Percentiles rank a stretch among this genome's conserved stretches.
phyloP scores from a whole-genome alignment of 2,888 invertebrate genomes.

The Nebria salina region DNA sequence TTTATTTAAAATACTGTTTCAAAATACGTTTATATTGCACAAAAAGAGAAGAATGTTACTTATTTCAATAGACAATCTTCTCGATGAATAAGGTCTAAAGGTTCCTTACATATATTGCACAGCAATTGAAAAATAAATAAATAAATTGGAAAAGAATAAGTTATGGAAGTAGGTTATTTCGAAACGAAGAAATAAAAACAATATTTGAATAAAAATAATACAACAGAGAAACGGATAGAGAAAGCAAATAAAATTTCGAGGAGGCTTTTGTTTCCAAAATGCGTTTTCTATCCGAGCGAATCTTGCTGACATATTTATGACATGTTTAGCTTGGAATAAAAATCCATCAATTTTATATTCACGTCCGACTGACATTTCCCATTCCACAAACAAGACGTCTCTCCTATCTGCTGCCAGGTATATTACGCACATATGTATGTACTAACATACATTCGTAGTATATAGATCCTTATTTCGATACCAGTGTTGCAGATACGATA shows the following conservation, averaged over 20 bases:
- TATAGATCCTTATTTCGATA: no score
- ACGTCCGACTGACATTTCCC: constrained; percentile 8
- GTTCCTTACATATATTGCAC: background rate
- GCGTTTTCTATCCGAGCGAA: constrained; percentile 33
- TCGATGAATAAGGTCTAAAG: no score
- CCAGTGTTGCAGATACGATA: no score
- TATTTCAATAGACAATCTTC: no score
- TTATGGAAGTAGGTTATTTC: constrained; percentile 1
- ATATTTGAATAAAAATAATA: background rate
- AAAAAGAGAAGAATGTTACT: no score
- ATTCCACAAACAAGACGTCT: background rate
- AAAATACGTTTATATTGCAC: no score
- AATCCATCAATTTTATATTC: constrained; percentile 44
- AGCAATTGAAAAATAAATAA: background rate
- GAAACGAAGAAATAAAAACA: background rate
- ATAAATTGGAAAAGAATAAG: background rate
- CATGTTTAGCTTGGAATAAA: constrained; percentile 44
- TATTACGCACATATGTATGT: no score
- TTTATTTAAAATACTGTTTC: no score
- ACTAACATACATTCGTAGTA: no score
- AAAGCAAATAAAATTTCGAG: constrained; percentile 11
- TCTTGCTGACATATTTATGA: constrained; percentile 42
- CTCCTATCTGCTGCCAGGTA: no score
- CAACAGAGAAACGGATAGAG: background rate
- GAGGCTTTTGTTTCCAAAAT: constrained; percentile 21